Evolutionary conservation across 1,140 invertebrate species (phyloP).

Genomic region (Polyergus mexicanus): DNA sequence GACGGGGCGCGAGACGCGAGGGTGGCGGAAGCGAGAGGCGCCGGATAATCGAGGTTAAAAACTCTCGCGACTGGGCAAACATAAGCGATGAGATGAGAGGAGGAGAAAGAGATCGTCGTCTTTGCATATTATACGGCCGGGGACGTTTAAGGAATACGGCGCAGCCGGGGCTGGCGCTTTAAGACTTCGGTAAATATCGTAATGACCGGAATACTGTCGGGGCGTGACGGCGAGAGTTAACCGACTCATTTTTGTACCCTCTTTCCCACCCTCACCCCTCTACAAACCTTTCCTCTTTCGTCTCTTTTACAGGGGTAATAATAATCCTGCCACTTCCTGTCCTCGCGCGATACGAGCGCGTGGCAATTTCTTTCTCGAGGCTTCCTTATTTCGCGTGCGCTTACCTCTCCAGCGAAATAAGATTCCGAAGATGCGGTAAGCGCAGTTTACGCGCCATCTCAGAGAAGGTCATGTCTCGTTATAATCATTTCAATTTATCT

Average conservation of each 20-base stretch:
- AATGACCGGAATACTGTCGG: constrained; percentile 81
- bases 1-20: background rate
- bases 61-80: constrained; percentile 69
- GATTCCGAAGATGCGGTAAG: background rate
- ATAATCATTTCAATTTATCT: constrained; percentile 7
- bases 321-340: constrained; percentile 16
- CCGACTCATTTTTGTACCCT: constrained; percentile 83
- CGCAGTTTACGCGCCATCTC: background rate
- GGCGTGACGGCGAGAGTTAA: constrained; percentile 82
- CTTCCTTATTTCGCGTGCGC: background rate
- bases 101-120: constrained; percentile 1
- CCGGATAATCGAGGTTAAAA: constrained; percentile 67
- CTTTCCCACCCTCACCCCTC: constrained; percentile 62
- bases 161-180: constrained; percentile 48
- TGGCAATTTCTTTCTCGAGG: constrained; percentile 19
- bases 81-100: constrained; percentile 45
- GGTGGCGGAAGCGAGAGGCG: constrained; percentile 13
- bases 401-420: too few relatives aligned
- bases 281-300: constrained; percentile 45
- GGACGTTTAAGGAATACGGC: constrained; percentile 55
- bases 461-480: background rate
- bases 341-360: background rate
- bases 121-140: constrained; percentile 47
- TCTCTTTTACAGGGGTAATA: constrained; percentile 33
- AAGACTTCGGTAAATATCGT: constrained; percentile 83